phyloP scores from a whole-genome alignment of 2,113 vertebrate genomes.

The Quiscalus mexicanus region DNA sequence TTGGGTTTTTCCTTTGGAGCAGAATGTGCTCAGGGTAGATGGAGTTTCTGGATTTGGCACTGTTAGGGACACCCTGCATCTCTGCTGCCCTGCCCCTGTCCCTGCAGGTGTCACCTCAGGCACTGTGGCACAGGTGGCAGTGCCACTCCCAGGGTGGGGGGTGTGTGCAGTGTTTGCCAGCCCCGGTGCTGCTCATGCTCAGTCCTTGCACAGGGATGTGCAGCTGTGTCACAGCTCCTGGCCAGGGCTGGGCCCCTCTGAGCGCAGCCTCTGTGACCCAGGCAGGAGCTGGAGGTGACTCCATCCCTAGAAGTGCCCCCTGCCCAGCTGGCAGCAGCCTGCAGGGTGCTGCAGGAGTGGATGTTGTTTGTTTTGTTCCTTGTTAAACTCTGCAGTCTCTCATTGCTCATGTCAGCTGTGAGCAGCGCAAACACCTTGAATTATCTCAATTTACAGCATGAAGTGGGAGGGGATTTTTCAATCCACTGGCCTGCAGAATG shows the following conservation, averaged over 20 bases:
- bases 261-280: neutral
- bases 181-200: neutral
- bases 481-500: neutral
- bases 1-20: neutral
- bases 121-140: accelerated
- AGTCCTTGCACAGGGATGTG: neutral
- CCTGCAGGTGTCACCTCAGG: neutral
- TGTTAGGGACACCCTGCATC: neutral
- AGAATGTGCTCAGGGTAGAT: neutral
- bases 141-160: accelerated
- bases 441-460: neutral
- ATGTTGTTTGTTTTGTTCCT: neutral
- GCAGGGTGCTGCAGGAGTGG: neutral
- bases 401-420: neutral
- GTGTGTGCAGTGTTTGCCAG: neutral
- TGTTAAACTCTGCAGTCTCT: neutral
- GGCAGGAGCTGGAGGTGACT: neutral
- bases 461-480: neutral
- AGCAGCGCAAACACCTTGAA: neutral
- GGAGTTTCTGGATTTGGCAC: neutral
- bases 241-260: neutral
- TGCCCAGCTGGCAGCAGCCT: neutral
- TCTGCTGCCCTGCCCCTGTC: neutral
- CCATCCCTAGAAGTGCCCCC: neutral
- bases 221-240: neutral